phyloP scores from a whole-genome alignment of 2,113 vertebrate genomes.

The Ceyx melanurus region DNA sequence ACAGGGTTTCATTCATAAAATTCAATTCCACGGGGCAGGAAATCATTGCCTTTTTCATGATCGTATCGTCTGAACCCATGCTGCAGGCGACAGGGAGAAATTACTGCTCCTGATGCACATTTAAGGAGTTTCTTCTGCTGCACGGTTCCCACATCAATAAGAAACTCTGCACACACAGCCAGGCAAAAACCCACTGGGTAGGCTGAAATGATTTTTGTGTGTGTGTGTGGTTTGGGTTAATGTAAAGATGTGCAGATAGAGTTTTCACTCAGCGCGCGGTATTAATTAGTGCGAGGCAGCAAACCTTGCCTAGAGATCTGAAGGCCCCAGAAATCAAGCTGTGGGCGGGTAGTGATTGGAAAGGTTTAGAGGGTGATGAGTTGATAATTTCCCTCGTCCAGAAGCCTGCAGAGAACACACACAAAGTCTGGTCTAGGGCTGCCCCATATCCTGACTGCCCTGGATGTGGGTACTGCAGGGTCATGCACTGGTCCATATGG shows the following conservation, averaged over 20 bases:
- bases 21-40: not conserved
- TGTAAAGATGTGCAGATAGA: slow-evolving; percentile 67
- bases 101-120: slow-evolving; percentile 32
- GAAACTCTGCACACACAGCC: not conserved
- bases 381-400: slow-evolving; percentile 56
- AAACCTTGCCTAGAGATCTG: slow-evolving; percentile 50
- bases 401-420: slow-evolving; percentile 59
- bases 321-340: slow-evolving; percentile 55
- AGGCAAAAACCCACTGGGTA: slow-evolving; percentile 38
- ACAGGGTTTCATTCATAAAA: slow-evolving; percentile 57
- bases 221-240: slow-evolving; percentile 48
- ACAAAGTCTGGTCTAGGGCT: not conserved
- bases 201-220: slow-evolving; percentile 36
- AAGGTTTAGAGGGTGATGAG: slow-evolving; percentile 64
- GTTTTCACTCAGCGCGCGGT: slow-evolving; percentile 41
- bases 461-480: not conserved
- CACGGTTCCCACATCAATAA: slow-evolving; percentile 44
- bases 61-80: not conserved
- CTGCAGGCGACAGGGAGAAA: slow-evolving; percentile 47
- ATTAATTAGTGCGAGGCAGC: slow-evolving; percentile 43
- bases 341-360: slow-evolving; percentile 46
- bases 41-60: slow-evolving; percentile 26
- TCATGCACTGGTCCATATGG: not conserved
- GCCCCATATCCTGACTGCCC: not conserved
- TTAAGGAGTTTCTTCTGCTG: slow-evolving; percentile 59